Evolutionary conservation across 2,797 vertebrate species (phyloP), one percentile per base, ranked within the genome.

Genomic region (Dallia pectoralis): DNA sequence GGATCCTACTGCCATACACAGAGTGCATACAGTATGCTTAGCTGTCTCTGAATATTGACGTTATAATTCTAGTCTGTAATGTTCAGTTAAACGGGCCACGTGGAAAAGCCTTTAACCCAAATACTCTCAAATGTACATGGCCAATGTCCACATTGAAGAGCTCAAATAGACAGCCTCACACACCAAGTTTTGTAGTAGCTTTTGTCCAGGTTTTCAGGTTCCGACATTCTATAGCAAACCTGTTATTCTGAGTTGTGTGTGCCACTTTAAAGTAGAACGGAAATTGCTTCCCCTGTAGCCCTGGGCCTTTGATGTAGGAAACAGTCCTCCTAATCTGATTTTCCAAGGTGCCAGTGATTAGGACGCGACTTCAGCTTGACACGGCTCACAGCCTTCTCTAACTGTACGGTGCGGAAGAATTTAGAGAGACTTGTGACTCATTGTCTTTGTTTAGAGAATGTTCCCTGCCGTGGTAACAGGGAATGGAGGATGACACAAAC

Each of bases 101-200:
- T 87, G 89, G 88, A 91, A 89, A 91, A 91, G 68, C 81, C 84
- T 89, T 93, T 84, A 84, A 69, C 67, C 72, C 33, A 77, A 80
- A 76, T 67, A 75, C 74, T 76, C 30, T 61, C 48, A 59, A 66
- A 18, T 76, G 78, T 30, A 29, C 66, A 67, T 75, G 61, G 77
- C 29, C 63, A 69, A 48, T 66, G 30, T 48, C 73, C 70, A 76
- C 53, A 22, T 15, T n/a, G 4, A 48, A 56, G 33, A 72, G 29
- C 53, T 70, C 47, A 74, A 67, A 73, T 53, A 75, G 70, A 77
- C 74, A 75, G 67, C 1, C 53, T 65, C 69, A 77, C 40, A 71
- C 72, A 51, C 69, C 66, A 76, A 32, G 69, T 74, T 22, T 40
- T 51, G 15, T 64, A 67, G 3, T 25, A 80, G 19, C 30, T 72